phyloP scores from a whole-genome alignment of 2,888 invertebrate species.

The Trachelus iudaicus region DNA sequence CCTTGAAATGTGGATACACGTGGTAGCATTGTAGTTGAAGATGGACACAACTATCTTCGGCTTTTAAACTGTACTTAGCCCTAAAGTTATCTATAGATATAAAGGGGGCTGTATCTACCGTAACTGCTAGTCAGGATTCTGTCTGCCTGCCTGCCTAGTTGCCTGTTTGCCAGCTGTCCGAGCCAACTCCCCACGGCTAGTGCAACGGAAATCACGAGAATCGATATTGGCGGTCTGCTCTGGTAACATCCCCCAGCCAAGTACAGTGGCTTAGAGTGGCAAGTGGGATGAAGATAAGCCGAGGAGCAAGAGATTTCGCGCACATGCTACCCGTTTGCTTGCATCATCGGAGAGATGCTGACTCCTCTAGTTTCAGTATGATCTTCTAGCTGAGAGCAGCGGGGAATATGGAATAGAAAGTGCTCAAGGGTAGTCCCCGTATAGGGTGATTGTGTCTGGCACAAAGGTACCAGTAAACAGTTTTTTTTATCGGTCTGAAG shows the following conservation, averaged over 20 bases:
- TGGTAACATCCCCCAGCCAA: background rate
- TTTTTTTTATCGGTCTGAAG: background rate
- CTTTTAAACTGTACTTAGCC: background rate
- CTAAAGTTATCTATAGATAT: background rate
- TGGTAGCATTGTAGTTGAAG: background rate
- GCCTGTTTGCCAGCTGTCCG: background rate
- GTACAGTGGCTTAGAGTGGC: conserved; percentile 7
- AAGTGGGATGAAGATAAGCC: conserved; percentile 6
- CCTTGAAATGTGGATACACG: background rate
- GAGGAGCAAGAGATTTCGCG: conserved; percentile 5
- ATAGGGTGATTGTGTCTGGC: conserved; percentile 1
- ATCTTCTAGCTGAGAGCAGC: conserved; percentile 1
- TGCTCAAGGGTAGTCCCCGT: conserved; percentile 1
- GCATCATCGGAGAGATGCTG: conserved; percentile 3
- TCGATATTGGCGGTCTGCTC: conserved; percentile 3
- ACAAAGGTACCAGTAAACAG: background rate
- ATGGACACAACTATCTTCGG: background rate
- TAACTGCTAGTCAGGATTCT: background rate
- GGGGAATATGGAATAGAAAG: background rate
- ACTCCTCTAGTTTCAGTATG: conserved; percentile 1
- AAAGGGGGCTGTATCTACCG: background rate
- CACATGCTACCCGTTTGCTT: conserved; percentile 11
- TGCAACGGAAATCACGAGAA: conserved; percentile 2
- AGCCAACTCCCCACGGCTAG: background rate
- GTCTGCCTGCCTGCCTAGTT: background rate